Conservation (phyloP, 2,888 invertebrate species). For the Drosophila borealis region DNA sequence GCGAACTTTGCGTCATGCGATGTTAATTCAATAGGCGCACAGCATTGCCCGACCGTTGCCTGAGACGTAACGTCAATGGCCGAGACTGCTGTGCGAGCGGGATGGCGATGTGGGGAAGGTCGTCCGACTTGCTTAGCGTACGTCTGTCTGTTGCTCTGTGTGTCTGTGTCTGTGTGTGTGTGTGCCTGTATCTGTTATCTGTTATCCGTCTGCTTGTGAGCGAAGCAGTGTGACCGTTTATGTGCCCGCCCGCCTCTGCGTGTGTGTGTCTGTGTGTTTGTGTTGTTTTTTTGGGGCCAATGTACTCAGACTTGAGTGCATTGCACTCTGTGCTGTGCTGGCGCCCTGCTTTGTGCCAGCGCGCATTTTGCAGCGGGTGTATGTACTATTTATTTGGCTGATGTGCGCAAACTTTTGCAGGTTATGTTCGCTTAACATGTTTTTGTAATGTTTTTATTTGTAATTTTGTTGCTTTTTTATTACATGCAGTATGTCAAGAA, state of each 20-base stretch:
- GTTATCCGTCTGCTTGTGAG: slow-evolving; percentile 54
- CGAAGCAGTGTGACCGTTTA: slow-evolving; percentile 47
- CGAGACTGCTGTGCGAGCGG: slow-evolving; percentile 44
- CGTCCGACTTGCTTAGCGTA: slow-evolving; percentile 31
- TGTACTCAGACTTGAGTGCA: slow-evolving; percentile 69
- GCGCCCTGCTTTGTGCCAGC: neutral
- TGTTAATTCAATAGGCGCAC: slow-evolving; percentile 83
- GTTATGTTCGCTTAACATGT: neutral
- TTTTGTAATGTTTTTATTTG: neutral
- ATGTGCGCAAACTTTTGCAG: neutral
- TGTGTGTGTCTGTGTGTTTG: slow-evolving; percentile 12
- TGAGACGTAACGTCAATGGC: slow-evolving; percentile 68
- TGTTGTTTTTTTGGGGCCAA: slow-evolving; percentile 60
- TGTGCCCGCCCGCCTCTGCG: slow-evolving; percentile 1
- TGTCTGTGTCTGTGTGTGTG: slow-evolving; percentile 1
- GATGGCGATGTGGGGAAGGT: slow-evolving; percentile 58
- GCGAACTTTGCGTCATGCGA: slow-evolving; percentile 85
- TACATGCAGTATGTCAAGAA: too few relatives aligned
- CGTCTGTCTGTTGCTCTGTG: slow-evolving; percentile 2
- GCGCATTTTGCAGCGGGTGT: neutral
- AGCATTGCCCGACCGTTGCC: slow-evolving; percentile 39
- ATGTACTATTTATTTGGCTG: neutral
- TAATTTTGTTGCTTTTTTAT: neutral
- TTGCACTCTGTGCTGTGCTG: slow-evolving; percentile 61
- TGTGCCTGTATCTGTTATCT: slow-evolving; percentile 54